phyloP scores from a whole-genome alignment of 2,113 vertebrate genomes.

The Pipa parva region DNA sequence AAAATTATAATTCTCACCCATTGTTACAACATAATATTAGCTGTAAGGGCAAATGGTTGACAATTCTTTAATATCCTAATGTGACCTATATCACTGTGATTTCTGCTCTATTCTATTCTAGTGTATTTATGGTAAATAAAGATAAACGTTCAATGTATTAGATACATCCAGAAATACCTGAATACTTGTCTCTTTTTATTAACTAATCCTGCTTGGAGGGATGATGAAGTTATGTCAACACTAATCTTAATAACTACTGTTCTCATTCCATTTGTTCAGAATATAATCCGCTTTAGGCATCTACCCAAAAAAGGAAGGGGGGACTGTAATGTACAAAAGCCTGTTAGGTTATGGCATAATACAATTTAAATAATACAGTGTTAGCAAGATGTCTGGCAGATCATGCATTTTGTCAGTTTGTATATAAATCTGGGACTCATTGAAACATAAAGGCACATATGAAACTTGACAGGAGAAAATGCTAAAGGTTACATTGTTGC shows the following conservation, averaged over 20 bases:
- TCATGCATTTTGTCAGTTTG: constrained; percentile 22
- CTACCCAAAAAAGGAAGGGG: neutral
- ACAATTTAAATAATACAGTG: constrained; percentile 3
- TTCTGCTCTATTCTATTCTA: no score
- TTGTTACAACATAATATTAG: no score
- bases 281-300: constrained; percentile 22
- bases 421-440: constrained; percentile 19
- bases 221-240: constrained; percentile 20
- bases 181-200: neutral
- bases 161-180: neutral
- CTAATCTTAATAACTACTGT: constrained; percentile 14
- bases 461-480: constrained; percentile 34
- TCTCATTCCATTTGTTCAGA: constrained; percentile 1
- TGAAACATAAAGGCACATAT: constrained; percentile 32
- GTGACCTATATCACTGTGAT: no score
- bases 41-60: no score
- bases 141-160: neutral
- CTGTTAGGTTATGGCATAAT: constrained; percentile 23
- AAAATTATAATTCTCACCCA: no score
- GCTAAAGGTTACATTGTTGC: constrained; percentile 23
- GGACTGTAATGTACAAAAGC: neutral
- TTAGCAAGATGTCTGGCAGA: constrained; percentile 21
- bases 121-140: neutral
- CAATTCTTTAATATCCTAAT: no score
- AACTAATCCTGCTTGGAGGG: neutral